Evolutionary conservation across 2,888 invertebrate genomes (phyloP), one percentile per base, ranked within the genome.

Genomic region (Sussaba pulchella): DNA sequence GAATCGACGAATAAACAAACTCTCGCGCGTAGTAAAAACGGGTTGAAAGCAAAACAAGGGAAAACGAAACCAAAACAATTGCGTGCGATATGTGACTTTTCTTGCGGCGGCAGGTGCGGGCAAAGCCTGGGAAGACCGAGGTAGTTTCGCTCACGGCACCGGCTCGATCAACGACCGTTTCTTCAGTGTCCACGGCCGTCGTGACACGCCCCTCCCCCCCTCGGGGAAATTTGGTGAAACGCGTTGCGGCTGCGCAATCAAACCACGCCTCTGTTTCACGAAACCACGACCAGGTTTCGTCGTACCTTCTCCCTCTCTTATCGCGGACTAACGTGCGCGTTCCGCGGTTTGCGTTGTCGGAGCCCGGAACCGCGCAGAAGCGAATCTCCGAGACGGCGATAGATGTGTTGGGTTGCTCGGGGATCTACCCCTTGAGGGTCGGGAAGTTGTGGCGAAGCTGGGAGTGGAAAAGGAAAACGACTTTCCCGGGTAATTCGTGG

Each of bases 181-280:
- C 87, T 83, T 84, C 84, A 84, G 85, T 87, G n/a, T n/a, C 85
- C 82, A 70, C 83, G 31, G 31, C 78, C 81, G 83, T 78, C 85
- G 81, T 78, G 83, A 86, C 88, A 88, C 90, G 90, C 90, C 91
- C 86, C 83, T n/a, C n/a, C 84, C 59, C 90, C 90, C 86, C 83
- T 70, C 45, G 84, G 57, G 45, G 69, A 71, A 83, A 83, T 84
- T 85, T 83, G 82, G 82, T 84, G 77, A 84, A 74, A 87, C 88
- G 87, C 87, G 89, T 88, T 88, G 90, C 88, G 89, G 78, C 87
- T 89, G 90, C 89, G 89, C 89, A 84, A 71, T 80, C 67, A 79
- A 66, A 85, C 87, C 89, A 88, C 90, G 89, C 91, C 89, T 84
- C 63, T 21, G 61, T 52, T 24, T 43, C 63, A 39, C 64, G 26